Percentiles rank a stretch among this genome's conserved stretches.
Conservation (phyloP, 2,113 vertebrate species). For the Cranoglanis bouderius region DNA sequence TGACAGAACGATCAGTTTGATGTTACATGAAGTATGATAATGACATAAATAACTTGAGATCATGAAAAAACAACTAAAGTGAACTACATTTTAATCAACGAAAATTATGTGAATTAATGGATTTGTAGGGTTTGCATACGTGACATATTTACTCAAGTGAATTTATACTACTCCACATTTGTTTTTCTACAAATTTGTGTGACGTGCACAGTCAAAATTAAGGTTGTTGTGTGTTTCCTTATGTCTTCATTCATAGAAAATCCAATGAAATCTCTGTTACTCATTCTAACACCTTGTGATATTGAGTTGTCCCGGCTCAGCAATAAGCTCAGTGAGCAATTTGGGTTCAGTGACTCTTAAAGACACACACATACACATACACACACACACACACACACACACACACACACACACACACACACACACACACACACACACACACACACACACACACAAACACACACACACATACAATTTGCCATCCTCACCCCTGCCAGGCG, state of each 20-base stretch:
- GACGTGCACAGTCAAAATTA: neutral
- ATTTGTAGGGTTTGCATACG: neutral
- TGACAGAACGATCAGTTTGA: neutral
- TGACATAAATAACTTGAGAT: neutral
- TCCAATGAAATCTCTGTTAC: neutral
- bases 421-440: constrained; percentile 1
- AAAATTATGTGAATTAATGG: neutral
- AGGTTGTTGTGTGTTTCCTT: neutral
- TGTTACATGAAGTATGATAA: neutral
- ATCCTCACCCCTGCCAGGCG: constrained; percentile 29
- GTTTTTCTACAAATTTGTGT: neutral
- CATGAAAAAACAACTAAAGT: neutral
- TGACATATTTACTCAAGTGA: neutral
- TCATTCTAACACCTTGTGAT: constrained; percentile 2
- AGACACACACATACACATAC: neutral
- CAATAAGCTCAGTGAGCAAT: constrained; percentile 14
- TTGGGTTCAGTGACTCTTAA: neutral
- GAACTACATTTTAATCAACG: neutral
- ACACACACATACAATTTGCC: constrained; percentile 6
- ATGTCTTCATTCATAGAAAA: neutral
- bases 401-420: neutral
- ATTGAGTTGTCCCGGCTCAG: neutral
- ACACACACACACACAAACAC: neutral
- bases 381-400: constrained; percentile 6
- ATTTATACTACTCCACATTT: neutral